phyloP scores from a whole-genome alignment of 2,113 vertebrate species.

The Struthio camelus region DNA sequence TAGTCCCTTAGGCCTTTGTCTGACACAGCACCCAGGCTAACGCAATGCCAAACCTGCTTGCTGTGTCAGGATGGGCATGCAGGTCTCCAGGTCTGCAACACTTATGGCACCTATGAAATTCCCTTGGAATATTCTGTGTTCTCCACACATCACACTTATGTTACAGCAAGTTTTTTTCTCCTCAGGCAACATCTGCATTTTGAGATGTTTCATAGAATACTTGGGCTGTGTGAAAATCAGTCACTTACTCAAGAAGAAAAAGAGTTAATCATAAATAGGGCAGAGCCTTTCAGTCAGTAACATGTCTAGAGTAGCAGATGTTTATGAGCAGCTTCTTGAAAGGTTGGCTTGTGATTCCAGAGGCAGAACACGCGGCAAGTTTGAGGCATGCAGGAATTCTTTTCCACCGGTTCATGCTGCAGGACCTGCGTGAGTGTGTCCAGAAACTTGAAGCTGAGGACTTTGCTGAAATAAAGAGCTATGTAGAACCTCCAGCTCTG shows the following conservation, averaged over 20 bases:
- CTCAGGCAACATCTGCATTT: background rate
- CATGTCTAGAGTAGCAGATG: background rate
- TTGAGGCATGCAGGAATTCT: constrained; percentile 56
- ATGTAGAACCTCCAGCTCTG: constrained; percentile 5
- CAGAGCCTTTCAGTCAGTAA: background rate
- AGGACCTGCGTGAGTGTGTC: constrained; percentile 73
- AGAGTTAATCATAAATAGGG: background rate
- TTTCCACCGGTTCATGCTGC: constrained; percentile 78
- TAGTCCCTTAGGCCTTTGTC: background rate
- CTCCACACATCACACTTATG: background rate
- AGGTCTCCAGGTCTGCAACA: background rate
- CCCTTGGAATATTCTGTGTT: background rate
- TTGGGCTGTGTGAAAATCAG: background rate
- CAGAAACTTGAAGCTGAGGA: constrained; percentile 18
- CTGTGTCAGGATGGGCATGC: background rate
- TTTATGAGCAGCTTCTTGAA: background rate
- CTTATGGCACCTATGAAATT: background rate
- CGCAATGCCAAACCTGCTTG: background rate
- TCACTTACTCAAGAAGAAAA: background rate
- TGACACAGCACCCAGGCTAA: background rate
- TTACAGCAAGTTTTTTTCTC: background rate
- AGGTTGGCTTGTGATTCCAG: constrained; percentile 61
- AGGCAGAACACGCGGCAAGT: constrained; percentile 58
- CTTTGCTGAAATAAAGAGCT: constrained; percentile 38
- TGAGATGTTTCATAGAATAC: background rate